These are phyloP conservation scores for Acronicta psi DNA, from an alignment of 2,888 invertebrate genomes.

Conservation along the genomic window DNA sequence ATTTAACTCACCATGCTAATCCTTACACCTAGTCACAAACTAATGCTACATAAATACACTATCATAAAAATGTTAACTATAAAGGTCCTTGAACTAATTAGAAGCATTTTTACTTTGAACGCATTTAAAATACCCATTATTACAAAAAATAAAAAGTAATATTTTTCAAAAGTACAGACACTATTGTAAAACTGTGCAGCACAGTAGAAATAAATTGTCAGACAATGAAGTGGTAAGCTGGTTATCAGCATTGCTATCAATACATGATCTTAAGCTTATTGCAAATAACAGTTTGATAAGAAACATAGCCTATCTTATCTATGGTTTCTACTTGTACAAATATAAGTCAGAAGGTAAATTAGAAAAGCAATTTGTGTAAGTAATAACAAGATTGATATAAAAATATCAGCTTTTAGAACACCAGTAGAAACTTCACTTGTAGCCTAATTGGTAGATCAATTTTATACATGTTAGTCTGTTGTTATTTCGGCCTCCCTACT, in stretches of 20 bases:
- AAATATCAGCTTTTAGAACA: conserved; percentile 21
- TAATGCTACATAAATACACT: conserved; percentile 69
- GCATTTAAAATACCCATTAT: conserved; percentile 77
- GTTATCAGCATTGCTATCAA: conserved; percentile 83
- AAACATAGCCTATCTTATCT: conserved; percentile 83
- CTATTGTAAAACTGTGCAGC: conserved; percentile 72
- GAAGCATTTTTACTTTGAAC: conserved; percentile 78
- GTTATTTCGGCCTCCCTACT: no score
- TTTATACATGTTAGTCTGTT: no score
- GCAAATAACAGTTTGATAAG: conserved; percentile 85
- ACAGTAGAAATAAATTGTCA: conserved; percentile 71
- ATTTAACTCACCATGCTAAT: conserved; percentile 77
- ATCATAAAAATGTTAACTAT: conserved; percentile 72
- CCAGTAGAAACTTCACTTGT: no score
- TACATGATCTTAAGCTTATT: conserved; percentile 83
- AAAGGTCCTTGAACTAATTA: conserved; percentile 75
- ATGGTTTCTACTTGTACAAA: conserved; percentile 70
- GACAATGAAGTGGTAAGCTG: conserved; percentile 71
- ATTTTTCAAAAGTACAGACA: conserved; percentile 68
- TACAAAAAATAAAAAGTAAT: conserved; percentile 61
- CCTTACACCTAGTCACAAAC: conserved; percentile 75
- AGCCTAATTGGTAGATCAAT: no score
- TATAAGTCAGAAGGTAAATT: conserved; percentile 55
- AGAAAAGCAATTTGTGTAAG: conserved; percentile 31
- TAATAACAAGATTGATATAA: conserved; percentile 35